These are phyloP conservation scores for Gobio occitaniae DNA, from an alignment of 2,797 vertebrate species.

Conservation along the genomic window DNA sequence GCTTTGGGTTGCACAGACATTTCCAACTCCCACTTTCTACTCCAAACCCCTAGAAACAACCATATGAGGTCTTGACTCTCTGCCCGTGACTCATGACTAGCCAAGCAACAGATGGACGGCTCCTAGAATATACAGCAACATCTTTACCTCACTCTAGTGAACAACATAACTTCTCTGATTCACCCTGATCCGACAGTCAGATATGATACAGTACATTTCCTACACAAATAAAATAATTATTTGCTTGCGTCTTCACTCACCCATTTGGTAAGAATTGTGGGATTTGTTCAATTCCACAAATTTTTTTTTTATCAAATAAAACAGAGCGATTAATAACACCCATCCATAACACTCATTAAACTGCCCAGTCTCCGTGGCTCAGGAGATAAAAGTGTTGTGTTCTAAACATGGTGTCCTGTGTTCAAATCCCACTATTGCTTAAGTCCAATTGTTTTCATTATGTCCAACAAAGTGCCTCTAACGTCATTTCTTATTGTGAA, in stretches of 20 bases:
- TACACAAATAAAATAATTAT: neutral
- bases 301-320: neutral
- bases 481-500: neutral
- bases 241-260: neutral
- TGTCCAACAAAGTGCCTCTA: neutral
- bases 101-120: slow-evolving; percentile 33
- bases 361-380: neutral
- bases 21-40: slow-evolving; percentile 18
- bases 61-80: slow-evolving; percentile 32
- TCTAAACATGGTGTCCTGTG: neutral
- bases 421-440: neutral
- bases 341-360: neutral
- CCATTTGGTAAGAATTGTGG: neutral
- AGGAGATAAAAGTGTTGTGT: neutral
- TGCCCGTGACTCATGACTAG: slow-evolving; percentile 22
- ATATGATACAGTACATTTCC: slow-evolving; percentile 3
- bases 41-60: slow-evolving; percentile 36
- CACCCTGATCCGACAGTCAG: neutral
- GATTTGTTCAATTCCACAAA: neutral
- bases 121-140: slow-evolving; percentile 17
- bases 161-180: neutral
- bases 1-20: slow-evolving; percentile 16
- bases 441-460: neutral
- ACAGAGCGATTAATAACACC: neutral
- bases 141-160: neutral